Evolutionary conservation across 2,888 invertebrate species (phyloP).

Genomic region (Meiosimyza platycephala): DNA sequence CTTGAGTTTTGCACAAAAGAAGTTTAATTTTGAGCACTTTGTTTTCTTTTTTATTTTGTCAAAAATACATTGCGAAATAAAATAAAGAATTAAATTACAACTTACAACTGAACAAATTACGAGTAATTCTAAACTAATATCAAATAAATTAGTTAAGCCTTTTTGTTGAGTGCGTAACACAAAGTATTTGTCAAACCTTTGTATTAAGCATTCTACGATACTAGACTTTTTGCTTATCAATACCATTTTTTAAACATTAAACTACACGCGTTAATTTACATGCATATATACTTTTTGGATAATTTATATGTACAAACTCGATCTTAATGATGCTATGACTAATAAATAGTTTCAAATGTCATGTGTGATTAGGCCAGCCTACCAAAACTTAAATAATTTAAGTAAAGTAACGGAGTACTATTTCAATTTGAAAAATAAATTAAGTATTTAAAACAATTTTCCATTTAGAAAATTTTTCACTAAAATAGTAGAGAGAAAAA

Average conservation of each 20-base stretch:
- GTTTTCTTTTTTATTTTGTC: background rate
- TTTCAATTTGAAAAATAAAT: conserved; percentile 9
- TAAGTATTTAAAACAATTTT: background rate
- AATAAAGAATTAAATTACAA: conserved; percentile 29
- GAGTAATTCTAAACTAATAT: conserved; percentile 7
- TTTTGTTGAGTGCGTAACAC: too few species aligned
- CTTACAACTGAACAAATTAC: conserved; percentile 10
- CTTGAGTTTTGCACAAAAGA: too few species aligned
- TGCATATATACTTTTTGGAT: too few species aligned
- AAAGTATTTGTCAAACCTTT: too few species aligned
- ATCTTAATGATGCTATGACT: conserved; percentile 24
- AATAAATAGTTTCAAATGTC: background rate
- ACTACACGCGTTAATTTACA: background rate
- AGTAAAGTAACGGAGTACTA: background rate
- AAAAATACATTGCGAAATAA: conserved; percentile 20
- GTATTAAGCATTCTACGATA: too few species aligned
- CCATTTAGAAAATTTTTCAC: background rate
- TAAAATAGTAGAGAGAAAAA: background rate
- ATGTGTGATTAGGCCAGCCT: conserved; percentile 11
- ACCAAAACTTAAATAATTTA: conserved; percentile 3
- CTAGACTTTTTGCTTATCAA: too few species aligned
- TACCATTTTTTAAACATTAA: background rate
- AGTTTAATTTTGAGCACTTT: background rate
- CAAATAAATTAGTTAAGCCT: background rate
- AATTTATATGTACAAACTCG: background rate